Percentiles rank a stretch among this genome's conserved stretches.
Evolutionary conservation across 2,888 invertebrate species (phyloP).

Genomic region (Erannis defoliaria): DNA sequence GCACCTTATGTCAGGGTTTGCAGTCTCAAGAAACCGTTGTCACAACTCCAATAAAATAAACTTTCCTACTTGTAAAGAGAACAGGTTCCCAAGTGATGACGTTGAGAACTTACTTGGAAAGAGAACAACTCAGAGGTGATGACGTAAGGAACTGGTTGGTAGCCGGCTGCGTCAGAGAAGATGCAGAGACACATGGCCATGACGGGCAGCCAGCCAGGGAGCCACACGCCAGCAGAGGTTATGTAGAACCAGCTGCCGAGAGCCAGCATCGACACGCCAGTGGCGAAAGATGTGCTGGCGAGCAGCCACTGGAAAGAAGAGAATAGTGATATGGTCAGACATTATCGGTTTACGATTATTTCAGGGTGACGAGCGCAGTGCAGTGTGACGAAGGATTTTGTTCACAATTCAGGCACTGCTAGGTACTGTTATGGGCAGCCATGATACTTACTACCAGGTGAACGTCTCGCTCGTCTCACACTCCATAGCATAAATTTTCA

Average conservation of each 20-base stretch:
- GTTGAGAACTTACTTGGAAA: slow-evolving; percentile 67
- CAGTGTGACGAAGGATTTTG: too few species aligned
- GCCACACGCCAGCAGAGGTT: slow-evolving; percentile 67
- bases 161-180: slow-evolving; percentile 79
- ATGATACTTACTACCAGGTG: too few species aligned
- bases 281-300: slow-evolving; percentile 74
- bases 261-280: slow-evolving; percentile 76
- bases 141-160: slow-evolving; percentile 80
- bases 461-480: too few species aligned
- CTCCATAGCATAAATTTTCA: too few species aligned
- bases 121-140: slow-evolving; percentile 79
- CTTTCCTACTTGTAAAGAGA: too few species aligned
- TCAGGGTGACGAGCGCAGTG: too few species aligned
- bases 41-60: too few species aligned
- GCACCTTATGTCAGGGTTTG: too few species aligned
- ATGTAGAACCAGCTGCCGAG: slow-evolving; percentile 80
- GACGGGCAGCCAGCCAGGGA: slow-evolving; percentile 80
- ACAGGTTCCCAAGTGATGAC: background rate
- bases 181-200: slow-evolving; percentile 80
- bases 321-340: background rate
- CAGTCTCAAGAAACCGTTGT: too few species aligned
- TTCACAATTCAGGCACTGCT: too few species aligned
- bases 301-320: slow-evolving; percentile 70
- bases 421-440: too few species aligned
- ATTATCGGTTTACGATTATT: background rate